Conservation (phyloP, 1,140 invertebrate species). For the Halyomorpha halys region DNA sequence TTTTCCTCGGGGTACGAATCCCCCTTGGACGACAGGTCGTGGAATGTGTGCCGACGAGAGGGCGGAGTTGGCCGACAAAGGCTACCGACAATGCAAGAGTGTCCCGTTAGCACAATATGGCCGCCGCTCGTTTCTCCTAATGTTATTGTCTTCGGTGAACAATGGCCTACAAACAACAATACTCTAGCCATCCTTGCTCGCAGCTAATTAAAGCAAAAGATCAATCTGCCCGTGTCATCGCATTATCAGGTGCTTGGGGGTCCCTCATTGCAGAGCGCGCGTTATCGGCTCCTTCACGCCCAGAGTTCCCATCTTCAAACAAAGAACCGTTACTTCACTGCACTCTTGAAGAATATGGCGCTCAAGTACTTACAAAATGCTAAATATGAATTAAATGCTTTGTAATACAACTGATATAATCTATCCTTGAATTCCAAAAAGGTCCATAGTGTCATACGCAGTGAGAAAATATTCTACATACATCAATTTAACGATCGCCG, state of each 20-base stretch:
- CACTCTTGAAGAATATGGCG: too few species aligned
- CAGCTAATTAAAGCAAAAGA: constrained; percentile 4
- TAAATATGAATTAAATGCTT: too few species aligned
- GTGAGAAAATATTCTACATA: too few species aligned
- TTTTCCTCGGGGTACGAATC: not conserved
- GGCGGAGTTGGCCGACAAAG: not conserved
- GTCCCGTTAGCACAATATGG: constrained; percentile 10
- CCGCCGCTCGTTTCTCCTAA: constrained; percentile 6
- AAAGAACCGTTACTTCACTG: too few species aligned
- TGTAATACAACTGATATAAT: too few species aligned
- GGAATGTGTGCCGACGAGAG: constrained; percentile 4
- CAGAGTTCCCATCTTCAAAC: too few species aligned
- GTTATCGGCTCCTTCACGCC: too few species aligned
- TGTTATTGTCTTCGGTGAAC: constrained; percentile 3
- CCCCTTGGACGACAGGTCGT: not conserved
- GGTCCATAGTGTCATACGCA: too few species aligned
- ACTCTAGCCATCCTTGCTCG: constrained; percentile 1
- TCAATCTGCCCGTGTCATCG: constrained; percentile 8
- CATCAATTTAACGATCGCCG: too few species aligned
- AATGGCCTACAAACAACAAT: constrained; percentile 6
- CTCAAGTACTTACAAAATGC: too few species aligned
- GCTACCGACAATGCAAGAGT: too few species aligned
- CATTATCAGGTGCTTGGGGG: not conserved
- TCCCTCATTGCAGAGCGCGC: not conserved
- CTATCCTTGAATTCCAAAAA: too few species aligned